Percentiles rank a stretch among this genome's conserved stretches.
phyloP scores from a whole-genome alignment of 2,113 vertebrate genomes.

The Pantherophis guttatus region DNA sequence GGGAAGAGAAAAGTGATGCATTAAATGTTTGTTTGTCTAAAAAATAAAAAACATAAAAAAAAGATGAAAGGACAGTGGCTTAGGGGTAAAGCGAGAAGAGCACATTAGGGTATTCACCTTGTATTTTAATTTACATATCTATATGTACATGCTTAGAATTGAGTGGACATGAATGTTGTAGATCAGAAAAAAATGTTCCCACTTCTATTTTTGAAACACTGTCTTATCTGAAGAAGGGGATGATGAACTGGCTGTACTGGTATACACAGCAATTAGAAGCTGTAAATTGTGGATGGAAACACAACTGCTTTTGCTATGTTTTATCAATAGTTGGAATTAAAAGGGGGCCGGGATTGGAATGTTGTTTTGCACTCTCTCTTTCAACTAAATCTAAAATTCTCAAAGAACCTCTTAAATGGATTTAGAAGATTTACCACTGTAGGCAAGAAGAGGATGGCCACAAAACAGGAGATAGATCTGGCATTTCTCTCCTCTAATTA shows the following conservation, averaged over 20 bases:
- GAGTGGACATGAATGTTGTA: background rate
- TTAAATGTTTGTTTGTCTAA: too few species aligned
- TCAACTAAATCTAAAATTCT: background rate
- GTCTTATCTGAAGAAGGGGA: background rate
- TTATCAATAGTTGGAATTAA: background rate
- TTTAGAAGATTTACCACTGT: background rate
- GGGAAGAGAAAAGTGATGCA: too few species aligned
- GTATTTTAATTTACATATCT: background rate
- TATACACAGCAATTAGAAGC: background rate
- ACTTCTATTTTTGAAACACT: background rate
- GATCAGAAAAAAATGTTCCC: background rate
- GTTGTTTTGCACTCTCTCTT: background rate
- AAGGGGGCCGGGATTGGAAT: background rate
- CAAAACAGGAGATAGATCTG: background rate
- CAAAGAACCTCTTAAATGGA: background rate
- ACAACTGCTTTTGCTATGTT: background rate
- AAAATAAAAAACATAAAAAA: too few species aligned
- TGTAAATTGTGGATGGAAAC: background rate
- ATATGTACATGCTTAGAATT: background rate
- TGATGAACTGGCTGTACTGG: background rate
- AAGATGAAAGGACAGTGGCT: background rate
- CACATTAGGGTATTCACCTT: background rate
- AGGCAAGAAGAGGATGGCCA: background rate
- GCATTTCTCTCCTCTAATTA: background rate
- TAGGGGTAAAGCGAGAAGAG: background rate